Base-by-base conservation (phyloP, 1,140 invertebrate species). In the Andricus grossulariae region DNA sequence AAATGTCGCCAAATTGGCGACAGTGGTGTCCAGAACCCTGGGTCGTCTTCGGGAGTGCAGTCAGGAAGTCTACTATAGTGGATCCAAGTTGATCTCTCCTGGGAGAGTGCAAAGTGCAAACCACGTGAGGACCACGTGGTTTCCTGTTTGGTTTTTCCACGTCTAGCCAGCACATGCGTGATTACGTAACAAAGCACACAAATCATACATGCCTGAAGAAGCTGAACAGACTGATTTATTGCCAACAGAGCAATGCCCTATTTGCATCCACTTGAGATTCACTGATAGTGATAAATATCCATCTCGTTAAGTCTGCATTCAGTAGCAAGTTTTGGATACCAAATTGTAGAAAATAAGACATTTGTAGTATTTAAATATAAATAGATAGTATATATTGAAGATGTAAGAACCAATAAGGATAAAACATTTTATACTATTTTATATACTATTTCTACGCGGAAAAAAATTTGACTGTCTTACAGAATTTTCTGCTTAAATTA, bases 151-250 rank as follows among this genome's bases (percentile, higher is more conserved):
- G 82, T 90, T 90, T 90, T 90, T 90, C 88, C 88, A 86, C 83
- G 88, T 89, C 88, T 88, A 86, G 87, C 83, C 85, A 85, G 83
- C 89, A 90, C 82, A 88, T 89, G 88, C 82, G 84, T 77, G 85
- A 90, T 90, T 90, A 84, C 85, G 87, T 89, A 90, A 89, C 86
- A 87, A 88, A 81, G 78, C 82, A 55, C 85, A 82, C 82, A 86
- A 86, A 90, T 89, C 87, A 88, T 88, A 88, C 83, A 80, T 73
- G 75, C 80, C 82, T 84, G 74, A 86, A 89, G 86, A 90, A 88
- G 83, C 79, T 57, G 83, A 87, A 87, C 88, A 90, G 88, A 90
- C 88, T 90, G 88, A 90, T 90, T 90, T 89, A 89, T 86, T 84
- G 73, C 71, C 79, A 72, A 57, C 66, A 77, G 84, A 82, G 83